These are phyloP conservation scores for Monochamus alternatus DNA, from an alignment of 2,888 invertebrate genomes.

Conservation along the genomic window DNA sequence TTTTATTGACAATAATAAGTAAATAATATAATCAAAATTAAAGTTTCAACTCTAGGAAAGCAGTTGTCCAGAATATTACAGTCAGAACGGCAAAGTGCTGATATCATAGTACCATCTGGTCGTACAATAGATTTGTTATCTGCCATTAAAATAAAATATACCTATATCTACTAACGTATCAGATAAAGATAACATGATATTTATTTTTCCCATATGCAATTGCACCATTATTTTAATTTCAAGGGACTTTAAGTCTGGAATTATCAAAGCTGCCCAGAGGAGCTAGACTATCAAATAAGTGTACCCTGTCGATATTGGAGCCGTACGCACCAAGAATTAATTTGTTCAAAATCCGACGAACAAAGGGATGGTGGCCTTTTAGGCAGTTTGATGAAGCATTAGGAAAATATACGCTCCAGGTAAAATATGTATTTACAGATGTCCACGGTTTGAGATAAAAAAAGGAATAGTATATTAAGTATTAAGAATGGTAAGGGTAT, in stretches of 20 bases:
- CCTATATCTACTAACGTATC: not conserved
- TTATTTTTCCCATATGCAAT: not conserved
- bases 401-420: constrained; percentile 59
- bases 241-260: constrained; percentile 77
- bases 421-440: constrained; percentile 43
- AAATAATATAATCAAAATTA: too few species aligned
- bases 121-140: too few species aligned
- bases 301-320: constrained; percentile 70
- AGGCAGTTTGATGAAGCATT: constrained; percentile 60
- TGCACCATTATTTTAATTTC: constrained; percentile 42
- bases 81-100: too few species aligned
- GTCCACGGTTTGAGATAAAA: too few species aligned
- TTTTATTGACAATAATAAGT: too few species aligned
- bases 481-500: too few species aligned
- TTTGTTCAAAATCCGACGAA: constrained; percentile 76
- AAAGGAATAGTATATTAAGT: too few species aligned
- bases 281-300: constrained; percentile 71
- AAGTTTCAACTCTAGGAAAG: too few species aligned
- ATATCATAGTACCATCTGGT: too few species aligned
- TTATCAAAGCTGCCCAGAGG: constrained; percentile 76
- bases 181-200: not conserved
- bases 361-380: constrained; percentile 83
- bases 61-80: too few species aligned
- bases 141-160: too few species aligned
- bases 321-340: constrained; percentile 73